Base-by-base conservation (phyloP, 2,888 invertebrate species). In the Margaritifera margaritifera region DNA sequence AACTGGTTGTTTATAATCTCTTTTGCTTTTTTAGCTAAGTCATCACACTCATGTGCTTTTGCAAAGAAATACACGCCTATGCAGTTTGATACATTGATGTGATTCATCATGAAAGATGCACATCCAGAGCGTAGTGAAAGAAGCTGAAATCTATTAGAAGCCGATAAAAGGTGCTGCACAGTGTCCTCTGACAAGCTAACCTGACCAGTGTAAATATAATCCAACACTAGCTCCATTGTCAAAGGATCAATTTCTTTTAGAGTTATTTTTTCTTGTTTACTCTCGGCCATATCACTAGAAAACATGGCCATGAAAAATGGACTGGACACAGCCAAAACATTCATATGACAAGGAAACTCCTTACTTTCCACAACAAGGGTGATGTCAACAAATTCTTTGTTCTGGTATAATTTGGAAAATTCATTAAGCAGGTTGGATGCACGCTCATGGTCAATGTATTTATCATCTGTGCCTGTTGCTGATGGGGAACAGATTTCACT, bases 241-340 rank as follows among this genome's bases (percentile, higher is more conserved):
- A 75, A 66, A 22, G 82, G 72, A 53, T 86, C 86, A 71, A 89
- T 85, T 75, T 87, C 87, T 62, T 82, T 78, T 6, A 88, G 75
- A 61, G 83, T 80, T 55, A 89, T 81, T 68, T 82, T 81, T n/a
- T 82, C 79, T 64, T 86, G 83, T 6, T 83, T 79, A 42, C 83
- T 82, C 69, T 89, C 88, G 6, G 81, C 80, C 81, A 89, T 79
- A 57, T 82, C 80, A 58, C 78, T 84, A 8, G 84, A 84, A 66
- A 89, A 88, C 85, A 89, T 86, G 54, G 87, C 87, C 85, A 87
- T 86, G 72, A 89, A 89, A 73, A 84, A 88, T 0, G 89, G 88
- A 74, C 87, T 87, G 6, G 88, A 87, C 6, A 86, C 80, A 4
- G 88, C 88, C 60, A 89, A 79, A 1, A 89, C 84, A 77, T 85